Base-by-base conservation (phyloP, 2,888 invertebrate genomes). In the Hanleya hanleyi region DNA sequence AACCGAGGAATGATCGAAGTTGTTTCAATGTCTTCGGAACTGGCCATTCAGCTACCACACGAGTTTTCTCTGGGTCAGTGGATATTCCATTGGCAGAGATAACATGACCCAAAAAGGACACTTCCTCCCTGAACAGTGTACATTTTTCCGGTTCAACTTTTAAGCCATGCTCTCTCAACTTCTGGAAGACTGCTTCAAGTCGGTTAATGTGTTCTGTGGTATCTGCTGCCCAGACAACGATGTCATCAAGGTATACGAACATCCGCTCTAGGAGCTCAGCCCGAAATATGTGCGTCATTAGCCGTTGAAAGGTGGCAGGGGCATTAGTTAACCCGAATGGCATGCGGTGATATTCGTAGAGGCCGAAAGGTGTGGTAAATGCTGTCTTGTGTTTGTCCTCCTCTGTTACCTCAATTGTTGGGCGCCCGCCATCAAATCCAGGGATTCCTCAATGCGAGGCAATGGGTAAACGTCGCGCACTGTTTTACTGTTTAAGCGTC, bases 351-450 rank as follows among this genome's bases (percentile, higher is more conserved):
- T n/a, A n/a, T n/a, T 78, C 78, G 65, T 47, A 77, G 33, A 70
- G 73, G 9, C 71, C 71, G 51, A 62, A 49, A 0, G 67, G 74
- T 7, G 70, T 77, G 5, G 62, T 70, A 37, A 80, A 77, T 5
- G 78, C 78, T 33, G 75, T 77, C 41, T 80, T 78, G 38, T 73
- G 70, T 12, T 50, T 64, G 57, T 78, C 77, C 15, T 62, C 47
- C 1, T 71, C 71, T 29, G 65, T 67, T 49, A 80, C 61, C 4
- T 69, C 73, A 3, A 76, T 64, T 38, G 71, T 70, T 64, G 49
- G 0, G 73, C 35, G n/a, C 68, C 67, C 37, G 35, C 32, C 62
- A 80, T 65, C 9, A 62, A 71, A 67, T 80, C 75, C 26, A 78
- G 72, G 22, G 76, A 71, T 67, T 78, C 77, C 35, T 76, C 75